Conservation (phyloP, 2,113 vertebrate genomes). For the Thamnophis sirtalis region DNA sequence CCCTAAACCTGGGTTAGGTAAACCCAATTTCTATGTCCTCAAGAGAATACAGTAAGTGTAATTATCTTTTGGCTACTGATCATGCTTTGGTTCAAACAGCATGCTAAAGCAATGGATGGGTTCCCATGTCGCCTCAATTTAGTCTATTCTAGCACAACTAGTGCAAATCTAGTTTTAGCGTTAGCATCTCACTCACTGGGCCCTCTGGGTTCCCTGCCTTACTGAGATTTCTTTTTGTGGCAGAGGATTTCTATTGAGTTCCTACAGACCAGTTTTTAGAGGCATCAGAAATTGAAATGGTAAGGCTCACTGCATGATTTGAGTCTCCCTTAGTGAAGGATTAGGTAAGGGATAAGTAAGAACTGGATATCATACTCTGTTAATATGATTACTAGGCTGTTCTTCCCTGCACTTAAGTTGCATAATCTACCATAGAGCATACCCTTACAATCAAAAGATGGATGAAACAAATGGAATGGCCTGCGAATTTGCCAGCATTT, state of each 20-base stretch:
- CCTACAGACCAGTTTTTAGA: background rate
- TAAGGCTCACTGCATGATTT: background rate
- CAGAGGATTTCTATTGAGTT: background rate
- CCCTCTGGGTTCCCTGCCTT: background rate
- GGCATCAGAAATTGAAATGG: background rate
- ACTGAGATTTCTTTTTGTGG: background rate
- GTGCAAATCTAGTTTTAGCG: background rate
- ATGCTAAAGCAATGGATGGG: background rate
- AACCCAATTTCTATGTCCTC: background rate
- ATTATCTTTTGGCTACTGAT: background rate
- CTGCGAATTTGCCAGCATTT: background rate
- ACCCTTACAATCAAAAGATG: background rate
- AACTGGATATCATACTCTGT: background rate
- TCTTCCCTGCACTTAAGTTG: background rate
- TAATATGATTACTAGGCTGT: background rate
- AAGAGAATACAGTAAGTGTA: background rate
- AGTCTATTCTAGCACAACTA: background rate
- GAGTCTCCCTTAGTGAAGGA: background rate
- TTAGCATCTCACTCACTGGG: background rate
- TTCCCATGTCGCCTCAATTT: background rate
- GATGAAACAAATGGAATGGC: background rate
- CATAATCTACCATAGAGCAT: background rate
- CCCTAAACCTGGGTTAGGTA: background rate
- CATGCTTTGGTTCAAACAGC: background rate
- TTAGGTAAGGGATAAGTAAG: background rate